Base-by-base conservation (phyloP, 2,113 vertebrate genomes). In the Sarotherodon lohbergeri region DNA sequence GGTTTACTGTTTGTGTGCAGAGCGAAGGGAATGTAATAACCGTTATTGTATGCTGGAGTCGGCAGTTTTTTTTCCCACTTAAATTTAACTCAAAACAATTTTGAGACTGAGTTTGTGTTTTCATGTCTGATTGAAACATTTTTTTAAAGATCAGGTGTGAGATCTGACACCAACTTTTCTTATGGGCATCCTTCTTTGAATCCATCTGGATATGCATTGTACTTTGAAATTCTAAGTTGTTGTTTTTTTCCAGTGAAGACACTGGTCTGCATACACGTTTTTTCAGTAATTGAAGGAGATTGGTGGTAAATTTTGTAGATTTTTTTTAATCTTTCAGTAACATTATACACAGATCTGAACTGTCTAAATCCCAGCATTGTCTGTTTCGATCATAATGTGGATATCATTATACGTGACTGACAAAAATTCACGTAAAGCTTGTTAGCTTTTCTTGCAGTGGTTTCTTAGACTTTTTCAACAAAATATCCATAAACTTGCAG, bases 1-100 rank as follows among this genome's bases (percentile, higher is more conserved):
- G 54, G 82, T 90, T 90, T 88, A 80, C 17, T 78, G 12, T 87
- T 87, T 90, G 48, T 80, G n/a, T 55, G 55, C 61, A 57, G 55
- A 83, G 9, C 13, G 19, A 81, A 17, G 29, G 13, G 24, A 57
- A 41, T 63, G 6, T 43, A 17, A 79, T 19, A 71, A 63, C 80
- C 63, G 22, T 66, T 83, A 63, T 63, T 86, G 78, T 36, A 22
- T 41, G 43, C 66, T 84, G 57, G 66, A 90, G 84, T 84, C 80
- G 19, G 48, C 24, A 73, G 8, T 41, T 24, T 68, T 48, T 81
- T 52, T 14, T 19, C 57, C 52, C 19, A 6, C 43, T 24, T 13
- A 50, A 78, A 32, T 78, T 78, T 11, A 78, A 50, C 16, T 32
- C 27, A 1, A 13, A 78, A 13, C 9, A 32, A 68, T 85, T 90